Evolutionary conservation across 2,797 vertebrate species (phyloP), one percentile per base, ranked within the genome.

Genomic region (Microchirus variegatus): DNA sequence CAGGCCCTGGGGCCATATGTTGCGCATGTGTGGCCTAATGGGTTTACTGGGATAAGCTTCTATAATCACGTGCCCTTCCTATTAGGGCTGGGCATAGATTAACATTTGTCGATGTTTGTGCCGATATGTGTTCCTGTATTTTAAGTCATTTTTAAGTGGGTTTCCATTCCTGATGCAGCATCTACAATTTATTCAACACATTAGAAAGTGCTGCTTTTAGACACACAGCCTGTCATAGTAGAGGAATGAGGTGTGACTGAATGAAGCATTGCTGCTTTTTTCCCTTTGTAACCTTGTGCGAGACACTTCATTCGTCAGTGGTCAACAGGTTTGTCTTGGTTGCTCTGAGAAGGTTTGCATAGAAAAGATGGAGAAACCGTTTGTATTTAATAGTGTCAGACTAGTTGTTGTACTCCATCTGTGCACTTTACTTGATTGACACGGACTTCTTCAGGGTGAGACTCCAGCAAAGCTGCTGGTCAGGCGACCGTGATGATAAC

Each of bases 371-470:
- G 31, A 6, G 31, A 31, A 7, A 31, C 31, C 8, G 8, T 31
- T 31, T 31, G 31, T 31, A 31, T 31, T 31, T 31, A 31, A 31
- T 31, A 8, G 5, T 31, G 31, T 31, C 31, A 31, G 56, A 63
- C 41, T 22, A 3, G 13, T 42, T 67, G 44, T 67, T 72, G 73
- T 43, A 63, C 77, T 67, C 82, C 54, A 77, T 73, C 49, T 47
- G 35, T 87, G 67, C 84, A 89, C 84, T 85, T 77, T 79, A 31
- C 31, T 31, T 31, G 6, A 89, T 89, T 89, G 78, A 87, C 66
- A 69, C 64, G 43, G 71, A 70, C 61, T 67, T 64, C 63, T 73
- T 63, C 16, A 38, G 53, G 69, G 37, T 37, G 6, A 53, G 44
- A 47, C 56, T 64, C 22, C 22, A 22, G 22, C 22, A 0, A 22